A percentile compares a stretch with the other conserved stretches of the same genome.
These are phyloP conservation scores for Xanthorhoe designata DNA, from an alignment of 2,888 invertebrate genomes.

Conservation along the genomic window DNA sequence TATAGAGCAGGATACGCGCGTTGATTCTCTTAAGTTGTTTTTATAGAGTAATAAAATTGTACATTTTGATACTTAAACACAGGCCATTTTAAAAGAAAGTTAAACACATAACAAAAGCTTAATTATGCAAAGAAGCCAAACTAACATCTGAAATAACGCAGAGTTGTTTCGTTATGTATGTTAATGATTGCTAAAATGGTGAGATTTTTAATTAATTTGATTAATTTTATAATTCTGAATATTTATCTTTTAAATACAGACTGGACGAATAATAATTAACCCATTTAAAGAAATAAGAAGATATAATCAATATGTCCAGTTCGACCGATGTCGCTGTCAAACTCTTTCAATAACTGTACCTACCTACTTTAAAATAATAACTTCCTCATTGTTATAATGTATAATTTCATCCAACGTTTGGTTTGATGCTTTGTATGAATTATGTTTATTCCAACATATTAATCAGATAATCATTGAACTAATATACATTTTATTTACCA, in stretches of 20 bases:
- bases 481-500: not conserved
- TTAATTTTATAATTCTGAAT: conserved; percentile 22
- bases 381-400: conserved; percentile 5
- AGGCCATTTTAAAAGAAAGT: conserved; percentile 27
- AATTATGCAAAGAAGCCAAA: conserved; percentile 43
- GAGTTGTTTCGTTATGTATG: conserved; percentile 36
- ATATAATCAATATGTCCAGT: conserved; percentile 13
- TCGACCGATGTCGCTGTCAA: conserved; percentile 11
- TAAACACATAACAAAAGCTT: conserved; percentile 22
- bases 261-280: conserved; percentile 3
- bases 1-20: not conserved
- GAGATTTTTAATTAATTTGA: conserved; percentile 22
- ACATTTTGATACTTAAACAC: conserved; percentile 8
- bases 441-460: too few species aligned
- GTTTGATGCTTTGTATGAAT: not conserved
- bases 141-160: conserved; percentile 34
- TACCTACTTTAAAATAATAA: conserved; percentile 15
- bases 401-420: not conserved
- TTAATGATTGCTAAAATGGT: conserved; percentile 29
- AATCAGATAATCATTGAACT: too few species aligned
- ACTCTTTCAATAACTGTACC: conserved; percentile 14
- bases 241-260: conserved; percentile 1
- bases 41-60: conserved; percentile 8
- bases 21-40: not conserved
- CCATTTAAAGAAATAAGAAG: not conserved